Percentiles rank a stretch among this genome's conserved stretches.
phyloP scores from a whole-genome alignment of 1,140 invertebrate species.

The Mizuhopecten yessoensis region DNA sequence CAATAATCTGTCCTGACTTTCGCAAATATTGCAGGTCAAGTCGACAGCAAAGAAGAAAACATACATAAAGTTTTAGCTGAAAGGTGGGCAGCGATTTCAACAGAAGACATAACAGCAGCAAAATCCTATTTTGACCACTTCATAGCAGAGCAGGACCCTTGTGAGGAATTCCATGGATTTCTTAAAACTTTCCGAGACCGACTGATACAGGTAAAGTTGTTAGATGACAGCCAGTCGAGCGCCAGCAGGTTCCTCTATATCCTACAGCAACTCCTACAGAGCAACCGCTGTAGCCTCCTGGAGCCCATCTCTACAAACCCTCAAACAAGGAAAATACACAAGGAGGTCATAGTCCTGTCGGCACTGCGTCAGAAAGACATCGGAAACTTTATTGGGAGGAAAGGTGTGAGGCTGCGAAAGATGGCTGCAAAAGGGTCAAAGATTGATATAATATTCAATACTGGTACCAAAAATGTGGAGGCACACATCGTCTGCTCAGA shows the following conservation, averaged over 20 bases:
- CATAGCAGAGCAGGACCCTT: background rate
- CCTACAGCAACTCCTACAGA: background rate
- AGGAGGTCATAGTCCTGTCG: background rate
- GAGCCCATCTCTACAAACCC: background rate
- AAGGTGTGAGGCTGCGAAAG: background rate
- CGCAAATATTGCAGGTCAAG: background rate
- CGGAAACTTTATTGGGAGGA: background rate
- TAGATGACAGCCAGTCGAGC: background rate
- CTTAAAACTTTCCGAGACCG: conserved; percentile 15
- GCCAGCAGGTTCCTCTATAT: background rate
- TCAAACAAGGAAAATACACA: background rate
- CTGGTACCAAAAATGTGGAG: background rate
- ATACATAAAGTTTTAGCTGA: background rate
- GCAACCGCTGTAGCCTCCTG: background rate
- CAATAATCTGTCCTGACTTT: no score
- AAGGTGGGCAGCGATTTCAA: background rate
- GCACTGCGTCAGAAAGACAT: background rate
- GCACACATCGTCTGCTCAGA: background rate
- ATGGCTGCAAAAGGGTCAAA: background rate
- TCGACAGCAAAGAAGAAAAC: background rate
- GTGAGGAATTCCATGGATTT: conserved; percentile 29
- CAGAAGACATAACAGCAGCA: background rate
- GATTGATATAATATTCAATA: conserved; percentile 1
- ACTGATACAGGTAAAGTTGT: background rate
- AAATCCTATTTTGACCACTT: background rate